Base-by-base conservation (phyloP, 2,888 invertebrate species). In the Synanthedon formicaeformis region DNA sequence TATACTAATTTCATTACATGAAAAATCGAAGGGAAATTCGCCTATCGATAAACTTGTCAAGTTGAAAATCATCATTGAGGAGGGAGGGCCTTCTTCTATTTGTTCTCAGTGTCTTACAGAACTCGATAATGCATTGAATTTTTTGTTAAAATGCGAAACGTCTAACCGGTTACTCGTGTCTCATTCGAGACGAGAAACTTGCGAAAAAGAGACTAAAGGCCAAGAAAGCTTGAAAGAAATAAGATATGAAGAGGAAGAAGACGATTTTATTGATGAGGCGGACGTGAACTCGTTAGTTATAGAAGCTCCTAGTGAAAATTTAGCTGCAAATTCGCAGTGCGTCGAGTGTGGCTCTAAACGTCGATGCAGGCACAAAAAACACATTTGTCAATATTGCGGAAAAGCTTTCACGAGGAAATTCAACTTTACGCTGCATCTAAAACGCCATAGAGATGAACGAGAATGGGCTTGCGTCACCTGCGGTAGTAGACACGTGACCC, bases 371-470 rank as follows among this genome's bases (percentile, higher is more conserved):
- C 75, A 74, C 57, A 65, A 64, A 5, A 70, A 69, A 2, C 64
- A 64, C 57, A 67, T 65, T 2, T 79, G 79, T 54, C 68, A 67
- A 10, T 60, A 69, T 48, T 79, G 80, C 51, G 56, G 62, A 3
- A 80, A 76, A 61, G 59, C 67, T 3, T 79, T 80, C 52, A 71
- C 60, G 13, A 75, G 73, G 55, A 80, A 75, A 57, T 77, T 71
- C 50, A 80, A 78, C 58, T 75, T 68, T 40, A 69, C 67, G 50
- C 48, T 75, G 13, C 80, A 80, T 54, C 49, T 75, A 77, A 66
- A 67, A 55, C 67, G 76, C 0, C 81, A 81, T 60, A 50, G 62
- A 0, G 68, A 69, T 0, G 61, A 63, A 52, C 60, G 63, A 1
- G 65, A 66, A n/a, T 79, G 67, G 65, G 58, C 61, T 5, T 78